Conservation (phyloP, 2,113 vertebrate genomes). For the Gorsachius goisagi region DNA sequence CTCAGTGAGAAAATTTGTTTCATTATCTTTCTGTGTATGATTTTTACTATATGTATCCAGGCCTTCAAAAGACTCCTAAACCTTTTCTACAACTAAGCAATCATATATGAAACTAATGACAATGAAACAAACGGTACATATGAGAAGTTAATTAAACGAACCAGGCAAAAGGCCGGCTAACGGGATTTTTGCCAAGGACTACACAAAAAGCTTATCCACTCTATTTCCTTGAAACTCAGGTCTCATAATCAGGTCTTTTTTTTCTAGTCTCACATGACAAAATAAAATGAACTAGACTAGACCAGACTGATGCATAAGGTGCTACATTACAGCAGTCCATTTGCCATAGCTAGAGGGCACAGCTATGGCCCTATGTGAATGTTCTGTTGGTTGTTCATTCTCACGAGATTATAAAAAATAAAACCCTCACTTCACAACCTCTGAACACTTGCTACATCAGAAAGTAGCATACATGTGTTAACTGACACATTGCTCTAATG, state of each 20-base stretch:
- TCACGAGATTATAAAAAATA: neutral
- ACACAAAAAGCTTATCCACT: neutral
- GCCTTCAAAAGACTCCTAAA: neutral
- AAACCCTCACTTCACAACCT: neutral
- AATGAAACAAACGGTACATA: neutral
- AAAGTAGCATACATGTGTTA: neutral
- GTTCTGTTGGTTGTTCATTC: neutral
- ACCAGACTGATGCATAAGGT: neutral
- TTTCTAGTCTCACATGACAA: neutral
- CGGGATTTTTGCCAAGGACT: neutral
- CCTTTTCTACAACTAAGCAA: conserved; percentile 1
- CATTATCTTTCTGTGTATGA: neutral
- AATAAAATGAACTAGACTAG: neutral
- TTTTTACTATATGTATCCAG: neutral
- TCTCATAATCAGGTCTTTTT: neutral
- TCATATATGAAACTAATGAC: neutral
- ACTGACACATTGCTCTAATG: neutral
- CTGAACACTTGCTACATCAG: neutral
- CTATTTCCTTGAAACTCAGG: neutral
- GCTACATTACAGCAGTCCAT: neutral
- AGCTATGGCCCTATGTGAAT: neutral
- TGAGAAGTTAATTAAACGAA: neutral
- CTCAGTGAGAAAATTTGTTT: neutral
- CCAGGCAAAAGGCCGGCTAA: neutral
- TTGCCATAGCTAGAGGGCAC: neutral